Evolutionary conservation across 2,888 invertebrate species (phyloP).

Genomic region (Polydrusus tereticollis): DNA sequence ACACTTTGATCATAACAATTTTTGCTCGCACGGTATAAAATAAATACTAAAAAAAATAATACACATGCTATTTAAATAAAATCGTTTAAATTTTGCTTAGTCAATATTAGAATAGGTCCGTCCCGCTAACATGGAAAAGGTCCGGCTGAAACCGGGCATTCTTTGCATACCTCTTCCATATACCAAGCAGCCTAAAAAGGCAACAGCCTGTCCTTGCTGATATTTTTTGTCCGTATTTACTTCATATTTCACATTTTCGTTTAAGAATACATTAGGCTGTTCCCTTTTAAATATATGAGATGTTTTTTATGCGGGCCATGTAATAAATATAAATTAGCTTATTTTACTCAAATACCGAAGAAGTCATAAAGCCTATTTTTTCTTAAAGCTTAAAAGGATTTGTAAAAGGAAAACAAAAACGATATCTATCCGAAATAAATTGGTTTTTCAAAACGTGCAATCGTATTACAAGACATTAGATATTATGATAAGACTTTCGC

Average conservation of each 20-base stretch:
- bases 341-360: background rate
- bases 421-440: background rate
- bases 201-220: background rate
- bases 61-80: background rate
- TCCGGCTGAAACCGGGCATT: background rate
- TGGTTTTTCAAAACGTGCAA: no score
- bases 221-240: background rate
- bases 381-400: background rate
- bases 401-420: background rate
- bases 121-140: background rate
- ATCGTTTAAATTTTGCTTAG: background rate
- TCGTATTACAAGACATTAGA: no score
- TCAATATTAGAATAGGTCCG: background rate
- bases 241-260: background rate
- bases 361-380: background rate
- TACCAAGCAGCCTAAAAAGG: background rate
- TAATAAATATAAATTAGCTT: background rate
- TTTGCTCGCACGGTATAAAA: no score
- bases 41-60: no score
- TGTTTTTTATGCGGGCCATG: background rate
- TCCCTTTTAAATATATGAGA: background rate
- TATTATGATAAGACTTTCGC: no score
- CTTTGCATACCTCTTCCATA: background rate
- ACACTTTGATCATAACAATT: no score
- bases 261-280: background rate